Evolutionary conservation across 2,797 vertebrate genomes (phyloP), one percentile per base, ranked within the genome.

Genomic region (Enteromius unitaeniatus): DNA sequence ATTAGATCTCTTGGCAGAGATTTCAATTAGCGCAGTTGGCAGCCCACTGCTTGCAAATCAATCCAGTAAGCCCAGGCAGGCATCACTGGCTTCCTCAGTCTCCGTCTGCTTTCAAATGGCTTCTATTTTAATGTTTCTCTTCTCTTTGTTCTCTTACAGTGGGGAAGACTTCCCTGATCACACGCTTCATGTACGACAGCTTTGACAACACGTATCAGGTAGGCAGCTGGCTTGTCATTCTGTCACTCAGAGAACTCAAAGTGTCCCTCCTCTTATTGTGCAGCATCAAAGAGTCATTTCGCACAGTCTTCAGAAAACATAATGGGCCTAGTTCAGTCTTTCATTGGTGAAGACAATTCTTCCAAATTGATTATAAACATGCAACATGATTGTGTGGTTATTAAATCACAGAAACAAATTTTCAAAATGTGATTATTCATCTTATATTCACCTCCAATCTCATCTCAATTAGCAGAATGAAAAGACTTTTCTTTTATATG

Each of bases 141-240:
- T 89, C 69, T 91, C 49, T 91, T 83, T 91, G 85, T 91, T 92
- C 84, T 93, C 85, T 93, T 95, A 89, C 93, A 96, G 95, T 96
- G 88, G 95, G 95, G 86, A 96, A 96, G 92, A 96, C 95, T 14
- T 96, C 95, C 87, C 93, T 96, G 93, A 96, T 96, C 92, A 95
- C 95, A 45, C 92, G 95, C 79, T 96, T 96, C 93, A 96, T 96
- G 95, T 96, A 96, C 87, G 95, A 96, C 95, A 96, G 95, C 92
- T 96, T 96, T 86, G 95, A 96, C 94, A 96, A 95, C 95, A 96
- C 95, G 0, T 96, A 96, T 92, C 95, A 96, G 94, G 95, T 96
- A 81, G 70, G 80, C 79, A 64, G 37, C 26, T 84, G 69, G 65
- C 23, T 40, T 47, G 76, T 85, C 81, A 84, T 62, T 84, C 80